These are phyloP conservation scores for Tipula lateralis DNA, from an alignment of 2,888 invertebrate genomes.

Conservation along the genomic window DNA sequence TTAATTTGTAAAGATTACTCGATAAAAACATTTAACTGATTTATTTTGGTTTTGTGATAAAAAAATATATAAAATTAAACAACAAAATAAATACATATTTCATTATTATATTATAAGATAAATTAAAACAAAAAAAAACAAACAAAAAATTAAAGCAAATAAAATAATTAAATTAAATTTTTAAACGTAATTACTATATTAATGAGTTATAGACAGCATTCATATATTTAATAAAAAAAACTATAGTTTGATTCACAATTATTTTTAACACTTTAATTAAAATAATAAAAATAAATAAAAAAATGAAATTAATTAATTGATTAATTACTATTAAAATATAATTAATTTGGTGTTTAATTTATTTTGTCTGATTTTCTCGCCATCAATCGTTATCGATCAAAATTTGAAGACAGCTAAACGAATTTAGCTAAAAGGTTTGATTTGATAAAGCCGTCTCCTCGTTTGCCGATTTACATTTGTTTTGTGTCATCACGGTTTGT, in stretches of 20 bases:
- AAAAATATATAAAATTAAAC: not conserved
- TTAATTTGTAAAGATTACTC: not conserved
- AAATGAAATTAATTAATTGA: not conserved
- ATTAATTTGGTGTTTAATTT: not conserved
- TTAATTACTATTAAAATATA: not conserved
- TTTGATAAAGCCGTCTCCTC: no score
- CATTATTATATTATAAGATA: not conserved
- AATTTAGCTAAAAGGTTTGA: no score
- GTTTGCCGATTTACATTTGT: no score
- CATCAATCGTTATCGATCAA: no score
- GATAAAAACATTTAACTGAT: not conserved
- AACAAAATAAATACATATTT: not conserved
- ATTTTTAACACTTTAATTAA: not conserved
- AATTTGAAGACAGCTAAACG: no score
- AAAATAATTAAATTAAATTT: not conserved
- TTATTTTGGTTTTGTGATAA: not conserved
- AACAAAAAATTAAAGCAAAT: not conserved
- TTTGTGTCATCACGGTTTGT: no score
- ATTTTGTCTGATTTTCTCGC: not conserved
- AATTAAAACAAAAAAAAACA: not conserved
- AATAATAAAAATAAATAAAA: not conserved
- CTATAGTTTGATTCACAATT: not conserved
- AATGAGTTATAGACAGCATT: not conserved
- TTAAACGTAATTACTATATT: not conserved
- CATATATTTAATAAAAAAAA: not conserved